Base-by-base conservation (phyloP, 2,888 invertebrate genomes). In the Diarsia mendica region DNA sequence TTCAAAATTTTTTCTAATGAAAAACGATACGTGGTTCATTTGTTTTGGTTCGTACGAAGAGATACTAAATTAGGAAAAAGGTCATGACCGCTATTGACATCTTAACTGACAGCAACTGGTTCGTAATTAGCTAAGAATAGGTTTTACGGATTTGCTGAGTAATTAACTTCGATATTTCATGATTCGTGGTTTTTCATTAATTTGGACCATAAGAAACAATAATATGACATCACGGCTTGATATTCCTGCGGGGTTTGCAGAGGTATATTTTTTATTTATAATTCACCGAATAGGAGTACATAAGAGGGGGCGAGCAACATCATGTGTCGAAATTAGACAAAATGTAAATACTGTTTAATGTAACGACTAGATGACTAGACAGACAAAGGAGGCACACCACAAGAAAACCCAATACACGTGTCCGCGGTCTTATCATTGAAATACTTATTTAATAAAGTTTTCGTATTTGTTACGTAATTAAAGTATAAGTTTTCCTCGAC, bases 131-230 rank as follows among this genome's bases (percentile, higher is more conserved):
- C 9, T 48, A 39, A 39, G 15, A 80, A 53, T 69, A 13, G 20
- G 5, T 55, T 48, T 48, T 2, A 33, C 0, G n/a, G 58, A 13
- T 61, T 49, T 11, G 20, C 18, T 46, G 13, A 77, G 11, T 65
- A 65, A 64, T 60, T 49, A 46, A 46, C 49, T 65, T 28, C 6
- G 23, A 65, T 76, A 67, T 70, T 75, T 51, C 20, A 44, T 61
- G 9, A 18, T 44, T 49, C 28, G 39, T 23, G 20, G 39, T 20
- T 18, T 72, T n/a, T 8, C 39, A 49, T 6, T 1, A 48, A 46
- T 15, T 73, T 64, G 15, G 23, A 55, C 23, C 11, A 70, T 70
- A 13, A 1, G 28, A 58, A 58, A 58, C 49, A 18, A 49, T n/a
- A n/a, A n/a, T 18, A 49, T 49, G 18, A 49, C 58, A 11, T 15